Evolutionary conservation across 2,113 vertebrate species (phyloP), one percentile per base, ranked within the genome.

Genomic region (Cebus imitator): DNA sequence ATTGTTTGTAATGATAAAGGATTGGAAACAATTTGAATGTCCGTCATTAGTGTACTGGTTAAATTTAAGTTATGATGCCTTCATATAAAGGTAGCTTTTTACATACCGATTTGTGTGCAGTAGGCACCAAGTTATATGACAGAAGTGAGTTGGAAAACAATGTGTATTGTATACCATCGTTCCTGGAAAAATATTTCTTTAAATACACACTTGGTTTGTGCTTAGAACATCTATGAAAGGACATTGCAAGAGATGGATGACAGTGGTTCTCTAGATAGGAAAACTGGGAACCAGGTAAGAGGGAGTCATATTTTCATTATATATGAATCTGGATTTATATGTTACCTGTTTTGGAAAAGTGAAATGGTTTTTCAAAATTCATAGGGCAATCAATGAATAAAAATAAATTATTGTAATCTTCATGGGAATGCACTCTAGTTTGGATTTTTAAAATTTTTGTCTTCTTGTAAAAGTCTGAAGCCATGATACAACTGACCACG

Each of bases 311-410:
- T 78, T 91, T 95, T 82, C n/a, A 37, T 13, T 87, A 18, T 95
- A n/a, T 85, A 61, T 79, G 1, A 78, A 25, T 90, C 17, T 96
- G 66, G 37, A 52, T 81, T 95, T 95, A 68, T 1, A 21, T 37
- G 25, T 64, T 90, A 48, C n/a, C 37, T 85, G 66, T 85, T 93
- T 95, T 82, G 11, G 82, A 68, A 84, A 96, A 55, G 6, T 80
- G 5, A 94, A 91, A 61, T 64, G 16, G 12, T 79, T 45, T 97
- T 76, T 84, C 66, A 75, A 91, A 95, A 93, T 57, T 93, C 81
- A 43, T 16, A 90, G 30, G 55, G 25, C 48, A 27, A 0, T 50
- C 10, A 64, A 2, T 70, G 50, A 91, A 81, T 55, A 55, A 43
- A 91, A 87, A 76, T 66, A 76, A 66, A 64, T 50, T 72, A 10